phyloP scores from a whole-genome alignment of 2,888 invertebrate species.

The Plusia festucae region DNA sequence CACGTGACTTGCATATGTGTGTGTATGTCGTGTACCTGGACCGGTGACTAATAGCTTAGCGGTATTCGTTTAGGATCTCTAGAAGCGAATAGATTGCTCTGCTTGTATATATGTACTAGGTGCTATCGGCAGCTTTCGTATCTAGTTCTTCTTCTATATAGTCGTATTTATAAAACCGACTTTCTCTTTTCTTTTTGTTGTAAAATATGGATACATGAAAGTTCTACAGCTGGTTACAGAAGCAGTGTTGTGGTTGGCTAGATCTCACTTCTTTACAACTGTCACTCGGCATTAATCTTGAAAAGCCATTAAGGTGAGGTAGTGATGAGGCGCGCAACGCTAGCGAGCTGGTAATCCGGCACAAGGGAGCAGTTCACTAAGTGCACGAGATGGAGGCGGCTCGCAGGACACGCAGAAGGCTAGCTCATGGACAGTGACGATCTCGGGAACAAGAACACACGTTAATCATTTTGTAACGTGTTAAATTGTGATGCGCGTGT shows the following conservation, averaged over 20 bases:
- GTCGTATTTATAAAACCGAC: background rate
- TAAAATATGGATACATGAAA: background rate
- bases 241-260: too few species aligned
- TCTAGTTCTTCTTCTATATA: background rate
- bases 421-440: background rate
- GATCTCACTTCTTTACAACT: too few species aligned
- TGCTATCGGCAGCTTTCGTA: background rate
- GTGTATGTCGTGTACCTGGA: constrained; percentile 31
- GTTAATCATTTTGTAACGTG: too few species aligned
- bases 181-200: background rate
- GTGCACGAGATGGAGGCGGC: constrained; percentile 8
- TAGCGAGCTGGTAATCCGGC: constrained; percentile 40
- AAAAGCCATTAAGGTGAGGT: constrained; percentile 49
- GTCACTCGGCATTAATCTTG: constrained; percentile 28
- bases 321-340: constrained; percentile 41
- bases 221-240: too few species aligned
- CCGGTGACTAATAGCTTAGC: constrained; percentile 46
- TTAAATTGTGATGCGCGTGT: too few species aligned
- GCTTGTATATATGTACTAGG: constrained; percentile 6
- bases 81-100: constrained; percentile 32
- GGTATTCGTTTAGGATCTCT: constrained; percentile 25
- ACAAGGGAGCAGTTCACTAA: constrained; percentile 30
- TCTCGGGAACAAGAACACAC: too few species aligned
- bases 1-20: background rate
- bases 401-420: constrained; percentile 17